phyloP scores from a whole-genome alignment of 2,888 invertebrate genomes.

The Myathropa florea region DNA sequence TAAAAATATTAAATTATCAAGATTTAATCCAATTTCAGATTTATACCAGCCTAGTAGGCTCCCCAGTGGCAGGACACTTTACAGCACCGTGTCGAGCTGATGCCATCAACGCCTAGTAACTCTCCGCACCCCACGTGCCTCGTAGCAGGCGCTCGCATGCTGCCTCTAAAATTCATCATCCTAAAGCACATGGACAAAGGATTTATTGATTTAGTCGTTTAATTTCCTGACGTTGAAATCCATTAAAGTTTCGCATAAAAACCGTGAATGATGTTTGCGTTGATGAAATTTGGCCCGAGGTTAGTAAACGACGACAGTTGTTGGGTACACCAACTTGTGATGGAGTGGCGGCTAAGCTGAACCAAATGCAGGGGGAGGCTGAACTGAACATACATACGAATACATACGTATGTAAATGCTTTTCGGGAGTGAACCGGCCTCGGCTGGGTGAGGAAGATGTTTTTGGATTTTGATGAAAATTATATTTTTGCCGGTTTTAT shows the following conservation, averaged over 20 bases:
- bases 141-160: background rate
- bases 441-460: background rate
- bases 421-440: background rate
- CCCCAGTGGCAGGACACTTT: conserved; percentile 59
- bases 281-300: conserved; percentile 70
- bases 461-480: conserved; percentile 62
- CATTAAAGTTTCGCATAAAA: conserved; percentile 73
- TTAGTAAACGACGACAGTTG: conserved; percentile 66
- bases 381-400: background rate
- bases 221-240: conserved; percentile 74
- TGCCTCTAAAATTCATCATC: conserved; percentile 49
- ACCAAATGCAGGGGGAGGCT: background rate
- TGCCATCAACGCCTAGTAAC: conserved; percentile 29
- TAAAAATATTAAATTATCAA: conserved; percentile 74
- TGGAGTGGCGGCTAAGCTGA: background rate
- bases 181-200: conserved; percentile 70
- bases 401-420: no score
- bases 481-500: conserved; percentile 58
- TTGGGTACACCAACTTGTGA: background rate
- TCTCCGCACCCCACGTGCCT: conserved; percentile 5
- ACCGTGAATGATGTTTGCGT: conserved; percentile 67
- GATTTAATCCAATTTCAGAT: conserved; percentile 74
- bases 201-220: conserved; percentile 74
- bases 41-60: conserved; percentile 70
- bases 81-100: conserved; percentile 28